Base-by-base conservation (phyloP, 2,888 invertebrate species). In the Apantesis nais region DNA sequence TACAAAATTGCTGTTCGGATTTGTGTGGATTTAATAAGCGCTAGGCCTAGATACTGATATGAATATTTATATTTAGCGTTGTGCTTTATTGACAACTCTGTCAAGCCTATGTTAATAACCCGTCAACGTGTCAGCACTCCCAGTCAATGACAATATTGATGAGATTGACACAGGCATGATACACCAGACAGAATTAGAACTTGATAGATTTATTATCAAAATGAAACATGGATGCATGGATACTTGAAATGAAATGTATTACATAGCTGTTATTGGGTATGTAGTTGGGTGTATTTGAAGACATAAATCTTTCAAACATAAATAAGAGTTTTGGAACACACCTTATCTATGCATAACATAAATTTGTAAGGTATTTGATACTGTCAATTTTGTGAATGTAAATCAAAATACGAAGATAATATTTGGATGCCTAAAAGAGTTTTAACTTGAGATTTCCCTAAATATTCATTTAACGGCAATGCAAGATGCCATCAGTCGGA, bases 41-140 rank as follows among this genome's bases (percentile, higher is more conserved):
- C 9, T 12, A 67, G 67, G 70, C 69, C 68, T 62, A 31, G 52
- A 48, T 72, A 76, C 37, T 25, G 37, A 63, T 72, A 74, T 82
- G 81, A 82, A 81, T 81, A 81, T 81, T 77, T 78, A 81, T 74
- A 64, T 16, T 48, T 63, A 66, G 61, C 62, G 41, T 69, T 76
- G 76, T 74, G 58, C 69, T 41, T 75, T 82, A 81, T 81, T 80
- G 81, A 81, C 83, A 78, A 77, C 72, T 78, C 78, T 82, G 81
- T 81, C 81, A 74, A 62, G 62, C 25, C 78, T 80, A 81, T 80
- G 83, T 73, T 81, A 81, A 81, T 81, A 77, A 74, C 77, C 64
- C 82, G 81, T 75, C 81, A 77, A 67, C 58, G 31, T 78, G 80
- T 80, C 81, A 82, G 78, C 78, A 78, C 73, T 75, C 76, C 78